Conservation (phyloP, 2,888 invertebrate genomes). For the Diplolepis rosae region DNA sequence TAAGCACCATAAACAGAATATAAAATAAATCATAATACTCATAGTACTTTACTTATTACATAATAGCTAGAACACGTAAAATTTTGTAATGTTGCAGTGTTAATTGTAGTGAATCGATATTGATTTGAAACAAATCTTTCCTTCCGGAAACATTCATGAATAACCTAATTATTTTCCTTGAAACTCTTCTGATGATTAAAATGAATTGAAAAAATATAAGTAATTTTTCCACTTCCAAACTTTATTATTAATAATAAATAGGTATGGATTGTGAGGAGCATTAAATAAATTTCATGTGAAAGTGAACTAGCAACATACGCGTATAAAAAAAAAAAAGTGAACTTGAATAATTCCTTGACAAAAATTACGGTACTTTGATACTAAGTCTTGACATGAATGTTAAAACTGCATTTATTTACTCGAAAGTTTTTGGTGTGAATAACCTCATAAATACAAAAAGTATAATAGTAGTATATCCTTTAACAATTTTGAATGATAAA, state of each 20-base stretch:
- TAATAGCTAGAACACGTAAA: too few relatives aligned
- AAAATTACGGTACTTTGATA: background rate
- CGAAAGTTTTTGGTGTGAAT: background rate
- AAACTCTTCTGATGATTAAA: too few relatives aligned
- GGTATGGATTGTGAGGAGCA: background rate
- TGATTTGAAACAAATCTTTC: too few relatives aligned
- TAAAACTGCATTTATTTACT: background rate
- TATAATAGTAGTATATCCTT: background rate
- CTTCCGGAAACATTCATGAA: too few relatives aligned
- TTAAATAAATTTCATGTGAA: conserved; percentile 1
- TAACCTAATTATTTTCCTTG: too few relatives aligned
- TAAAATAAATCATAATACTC: too few relatives aligned
- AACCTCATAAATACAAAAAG: background rate
- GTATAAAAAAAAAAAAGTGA: background rate
- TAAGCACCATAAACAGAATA: too few relatives aligned
- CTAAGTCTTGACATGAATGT: background rate
- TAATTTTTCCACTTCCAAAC: too few relatives aligned
- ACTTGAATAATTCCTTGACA: background rate
- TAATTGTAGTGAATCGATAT: too few relatives aligned
- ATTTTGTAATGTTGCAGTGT: too few relatives aligned
- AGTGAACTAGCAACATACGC: background rate
- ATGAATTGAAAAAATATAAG: too few relatives aligned
- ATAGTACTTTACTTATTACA: too few relatives aligned
- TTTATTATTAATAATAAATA: background rate
- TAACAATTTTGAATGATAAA: background rate